Evolutionary conservation across 1,140 invertebrate genomes (phyloP), one percentile per base, ranked within the genome.

Genomic region (Brachionus asplanchnoidis): DNA sequence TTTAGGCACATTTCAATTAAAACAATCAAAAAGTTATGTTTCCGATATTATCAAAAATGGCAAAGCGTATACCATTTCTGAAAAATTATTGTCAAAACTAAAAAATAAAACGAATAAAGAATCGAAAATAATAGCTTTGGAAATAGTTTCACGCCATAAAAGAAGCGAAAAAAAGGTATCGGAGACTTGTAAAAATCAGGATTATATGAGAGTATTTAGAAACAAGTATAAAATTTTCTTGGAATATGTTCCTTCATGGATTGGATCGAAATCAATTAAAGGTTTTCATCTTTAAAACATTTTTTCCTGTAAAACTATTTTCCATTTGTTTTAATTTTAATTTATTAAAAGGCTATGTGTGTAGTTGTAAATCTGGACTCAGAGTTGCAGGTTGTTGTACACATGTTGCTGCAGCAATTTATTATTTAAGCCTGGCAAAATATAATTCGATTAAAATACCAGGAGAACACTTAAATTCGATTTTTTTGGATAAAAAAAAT

Each of bases 1-100:
- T 75, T 75, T 75, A 20, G 70, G 70, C 14, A 75, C 32, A 44
- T 75, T 75, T 75, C 70, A 60, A 60, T 60, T 60, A 75, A 75
- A 75, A 20, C 5, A 75, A 75, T 70, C 66, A 32, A 32, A n/a
- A n/a, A 70, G 26, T 36, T 70, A 70, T 42, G 23, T 70, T 32
- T 28, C 23, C 23, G 23, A 70, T 70, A 70, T 70, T 70, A 40
- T 70, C 23, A 70, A 70, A 70, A 36, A 70, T 32, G 66, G 66
- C 26, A 70, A 36, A 70, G 66, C 66, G 66, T 70, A 70, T 70
- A 32, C 32, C 32, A 36, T 70, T 32, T 32, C 60, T 32, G 23
- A 28, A 70, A 70, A 70, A 70, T 70, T 70, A 32, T 70, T 70
- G 23, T 28, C 26, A 36, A 70, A 70, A 70, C 28, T 17, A 36